These are phyloP conservation scores for Eudyptes chrysolophus DNA, from an alignment of 2,113 vertebrate genomes.

Conservation along the genomic window DNA sequence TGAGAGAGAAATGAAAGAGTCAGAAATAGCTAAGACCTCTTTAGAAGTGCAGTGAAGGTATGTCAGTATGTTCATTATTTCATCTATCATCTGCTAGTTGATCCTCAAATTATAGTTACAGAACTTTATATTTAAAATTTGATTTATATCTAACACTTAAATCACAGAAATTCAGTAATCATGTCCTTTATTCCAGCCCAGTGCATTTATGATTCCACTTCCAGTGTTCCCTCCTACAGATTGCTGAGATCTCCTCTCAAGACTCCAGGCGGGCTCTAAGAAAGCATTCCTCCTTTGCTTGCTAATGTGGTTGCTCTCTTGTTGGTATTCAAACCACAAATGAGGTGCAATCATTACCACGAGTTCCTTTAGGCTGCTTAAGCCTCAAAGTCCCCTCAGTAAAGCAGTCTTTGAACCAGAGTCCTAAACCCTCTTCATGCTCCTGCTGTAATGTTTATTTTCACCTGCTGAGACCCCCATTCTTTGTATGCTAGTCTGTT, in stretches of 20 bases:
- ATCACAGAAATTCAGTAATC: background rate
- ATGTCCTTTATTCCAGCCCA: background rate
- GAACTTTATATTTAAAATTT: background rate
- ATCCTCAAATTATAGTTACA: background rate
- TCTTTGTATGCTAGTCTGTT: background rate
- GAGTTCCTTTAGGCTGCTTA: background rate
- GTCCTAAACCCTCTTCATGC: background rate
- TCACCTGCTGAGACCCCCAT: background rate
- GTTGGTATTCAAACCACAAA: background rate
- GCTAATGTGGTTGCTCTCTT: background rate
- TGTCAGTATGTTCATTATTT: background rate
- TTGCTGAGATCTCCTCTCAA: background rate
- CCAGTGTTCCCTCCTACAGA: background rate
- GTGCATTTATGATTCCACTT: background rate
- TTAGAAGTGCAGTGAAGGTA: background rate
- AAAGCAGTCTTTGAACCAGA: background rate
- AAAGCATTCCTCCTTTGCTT: background rate
- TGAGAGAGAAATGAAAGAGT: conserved; percentile 34
- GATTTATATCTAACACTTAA: background rate
- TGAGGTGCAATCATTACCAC: background rate
- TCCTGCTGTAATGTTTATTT: background rate
- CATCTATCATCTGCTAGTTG: background rate
- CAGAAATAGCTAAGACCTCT: background rate
- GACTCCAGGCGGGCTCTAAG: background rate
- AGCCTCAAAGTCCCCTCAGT: background rate